phyloP scores from a whole-genome alignment of 1,140 invertebrate species.

The Nephila pilipes region DNA sequence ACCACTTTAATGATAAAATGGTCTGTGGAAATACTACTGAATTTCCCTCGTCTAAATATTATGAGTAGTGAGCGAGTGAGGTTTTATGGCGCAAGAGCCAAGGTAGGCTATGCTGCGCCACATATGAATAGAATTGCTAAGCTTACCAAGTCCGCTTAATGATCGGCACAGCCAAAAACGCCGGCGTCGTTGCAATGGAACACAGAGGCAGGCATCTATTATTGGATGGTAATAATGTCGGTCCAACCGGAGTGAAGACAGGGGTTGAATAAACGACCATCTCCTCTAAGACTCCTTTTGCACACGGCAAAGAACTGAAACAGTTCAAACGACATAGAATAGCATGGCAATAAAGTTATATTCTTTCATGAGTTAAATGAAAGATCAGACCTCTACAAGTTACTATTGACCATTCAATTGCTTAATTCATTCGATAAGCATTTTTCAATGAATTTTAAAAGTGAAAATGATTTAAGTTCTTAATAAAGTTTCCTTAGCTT shows the following conservation, averaged over 20 bases:
- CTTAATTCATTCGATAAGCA: no score
- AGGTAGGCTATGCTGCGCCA: no score
- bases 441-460: no score
- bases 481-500: no score
- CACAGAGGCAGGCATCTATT: constrained; percentile 17
- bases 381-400: no score
- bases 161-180: constrained; percentile 70
- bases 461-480: no score
- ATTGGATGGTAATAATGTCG: not conserved
- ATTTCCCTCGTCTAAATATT: no score
- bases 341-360: not conserved
- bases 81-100: no score
- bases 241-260: constrained; percentile 48
- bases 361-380: not conserved
- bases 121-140: not conserved
- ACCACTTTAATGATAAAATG: not conserved
- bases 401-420: no score
- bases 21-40: no score
- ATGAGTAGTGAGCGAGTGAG: no score
- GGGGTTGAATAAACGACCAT: constrained; percentile 71
- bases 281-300: not conserved
- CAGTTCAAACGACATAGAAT: not conserved
- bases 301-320: not conserved
- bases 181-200: constrained; percentile 65
- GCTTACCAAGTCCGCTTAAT: constrained; percentile 69